Base-by-base conservation (phyloP, 2,113 vertebrate species). In the Mormoops blainvillei region DNA sequence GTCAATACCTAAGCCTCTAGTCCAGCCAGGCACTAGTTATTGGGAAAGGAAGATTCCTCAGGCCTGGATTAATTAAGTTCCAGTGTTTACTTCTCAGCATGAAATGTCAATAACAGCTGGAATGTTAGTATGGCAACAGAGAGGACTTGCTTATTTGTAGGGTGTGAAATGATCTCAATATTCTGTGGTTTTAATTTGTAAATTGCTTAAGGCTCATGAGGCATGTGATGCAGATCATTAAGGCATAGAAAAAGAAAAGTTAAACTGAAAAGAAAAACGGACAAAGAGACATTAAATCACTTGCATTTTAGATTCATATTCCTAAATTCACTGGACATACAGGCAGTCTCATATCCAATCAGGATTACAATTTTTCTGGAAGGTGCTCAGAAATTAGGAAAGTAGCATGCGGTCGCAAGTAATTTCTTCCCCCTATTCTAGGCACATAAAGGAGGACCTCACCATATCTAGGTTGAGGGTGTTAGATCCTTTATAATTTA, bases 171-270 rank as follows among this genome's bases (percentile, higher is more conserved):
- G 68, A 95, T 96, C 71, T 95, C 52, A 95, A 20, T 91, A 94
- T 70, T 95, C 56, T 90, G 65, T 58, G 31, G 71, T 86, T 97
- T 96, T 96, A 95, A 92, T 96, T 95, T 95, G 63, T 92, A 97
- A 94, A 73, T 87, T 68, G 18, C 56, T 94, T n/a, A 73, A 80
- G 87, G 48, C 24, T 95, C 22, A 9, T 68, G 73, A 94, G 50
- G 56, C 85, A 22, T 73, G 20, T 78, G 19, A 45, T 36, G 2
- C 31, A 87, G 74, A 82, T 85, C 36, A 83, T 58, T 65, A 76
- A 95, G 41, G 43, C 70, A 91, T 4, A 65, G 52, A 4, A 81
- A 68, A 96, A 56, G 85, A 91, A 88, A 94, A 94, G 52, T 92
- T 92, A 74, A 95, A 78, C 28, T 48, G 33, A 93, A 95, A 88